phyloP scores from a whole-genome alignment of 2,113 vertebrate species.

The Hypanus sabinus region DNA sequence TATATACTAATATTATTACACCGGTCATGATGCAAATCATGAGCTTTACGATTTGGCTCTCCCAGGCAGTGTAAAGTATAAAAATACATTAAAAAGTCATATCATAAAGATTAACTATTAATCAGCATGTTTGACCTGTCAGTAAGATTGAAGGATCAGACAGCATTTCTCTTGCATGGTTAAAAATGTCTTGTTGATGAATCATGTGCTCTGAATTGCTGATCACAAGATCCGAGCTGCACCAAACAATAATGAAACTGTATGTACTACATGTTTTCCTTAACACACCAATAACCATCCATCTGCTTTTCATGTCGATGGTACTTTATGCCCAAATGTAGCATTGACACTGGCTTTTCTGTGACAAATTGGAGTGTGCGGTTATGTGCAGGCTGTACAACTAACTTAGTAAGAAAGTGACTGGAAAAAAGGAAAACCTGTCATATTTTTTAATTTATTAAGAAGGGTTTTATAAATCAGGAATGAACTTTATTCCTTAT shows the following conservation, averaged over 20 bases:
- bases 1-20: slow-evolving; percentile 56
- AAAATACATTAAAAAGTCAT: slow-evolving; percentile 77
- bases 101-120: slow-evolving; percentile 90
- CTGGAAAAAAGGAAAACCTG: neutral
- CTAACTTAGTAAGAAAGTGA: neutral
- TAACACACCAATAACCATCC: slow-evolving; percentile 38
- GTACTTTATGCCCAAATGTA: slow-evolving; percentile 30
- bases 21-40: slow-evolving; percentile 68
- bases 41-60: slow-evolving; percentile 46
- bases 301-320: slow-evolving; percentile 34
- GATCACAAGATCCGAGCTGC: slow-evolving; percentile 73
- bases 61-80: slow-evolving; percentile 66
- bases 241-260: slow-evolving; percentile 68
- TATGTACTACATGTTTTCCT: slow-evolving; percentile 36
- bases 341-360: slow-evolving; percentile 11
- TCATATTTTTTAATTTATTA: slow-evolving; percentile 23
- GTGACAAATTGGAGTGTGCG: slow-evolving; percentile 24
- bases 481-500: slow-evolving; percentile 64
- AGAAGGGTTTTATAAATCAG: slow-evolving; percentile 63
- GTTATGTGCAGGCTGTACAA: slow-evolving; percentile 15
- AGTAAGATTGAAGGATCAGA: slow-evolving; percentile 83
- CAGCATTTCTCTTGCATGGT: slow-evolving; percentile 74
- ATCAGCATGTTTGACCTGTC: slow-evolving; percentile 89
- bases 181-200: slow-evolving; percentile 83
- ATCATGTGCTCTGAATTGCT: slow-evolving; percentile 78